phyloP scores from a whole-genome alignment of 2,888 invertebrate genomes.

The Acanthopleura granulata region DNA sequence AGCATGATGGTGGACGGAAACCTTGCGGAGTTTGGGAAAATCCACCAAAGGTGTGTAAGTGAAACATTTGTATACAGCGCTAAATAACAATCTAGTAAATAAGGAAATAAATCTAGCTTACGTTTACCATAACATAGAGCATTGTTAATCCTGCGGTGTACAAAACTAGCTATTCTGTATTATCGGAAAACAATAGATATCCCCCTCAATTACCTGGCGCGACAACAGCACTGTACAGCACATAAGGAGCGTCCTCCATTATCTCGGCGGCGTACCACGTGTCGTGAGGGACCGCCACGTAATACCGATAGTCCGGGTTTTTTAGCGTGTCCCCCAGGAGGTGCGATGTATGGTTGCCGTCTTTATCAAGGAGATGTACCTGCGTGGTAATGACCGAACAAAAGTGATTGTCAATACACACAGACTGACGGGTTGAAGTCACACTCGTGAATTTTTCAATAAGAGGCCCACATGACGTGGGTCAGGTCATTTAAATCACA shows the following conservation, averaged over 20 bases:
- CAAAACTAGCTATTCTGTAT: not conserved
- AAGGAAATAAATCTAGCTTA: no score
- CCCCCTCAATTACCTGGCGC: conserved; percentile 37
- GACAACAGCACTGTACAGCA: conserved; percentile 41
- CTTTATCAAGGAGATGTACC: conserved; percentile 36
- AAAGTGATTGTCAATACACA: not conserved
- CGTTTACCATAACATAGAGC: no score
- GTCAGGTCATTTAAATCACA: no score
- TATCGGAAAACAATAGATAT: not conserved
- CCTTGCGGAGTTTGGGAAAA: no score
- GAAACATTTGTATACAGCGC: no score
- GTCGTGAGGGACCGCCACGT: conserved; percentile 40
- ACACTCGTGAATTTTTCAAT: not conserved
- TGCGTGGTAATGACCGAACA: conserved; percentile 10
- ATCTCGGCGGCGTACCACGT: conserved; percentile 44
- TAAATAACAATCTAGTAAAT: no score
- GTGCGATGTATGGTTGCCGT: conserved; percentile 29
- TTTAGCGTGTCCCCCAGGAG: conserved; percentile 38
- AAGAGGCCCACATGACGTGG: not conserved
- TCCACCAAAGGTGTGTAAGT: no score
- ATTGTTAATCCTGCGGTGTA: no score
- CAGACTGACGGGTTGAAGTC: not conserved
- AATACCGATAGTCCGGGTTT: conserved; percentile 34
- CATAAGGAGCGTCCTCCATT: conserved; percentile 31
- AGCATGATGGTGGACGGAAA: no score